Conservation (phyloP, 2,797 vertebrate species). For the Paramormyrops hopkinsi region DNA sequence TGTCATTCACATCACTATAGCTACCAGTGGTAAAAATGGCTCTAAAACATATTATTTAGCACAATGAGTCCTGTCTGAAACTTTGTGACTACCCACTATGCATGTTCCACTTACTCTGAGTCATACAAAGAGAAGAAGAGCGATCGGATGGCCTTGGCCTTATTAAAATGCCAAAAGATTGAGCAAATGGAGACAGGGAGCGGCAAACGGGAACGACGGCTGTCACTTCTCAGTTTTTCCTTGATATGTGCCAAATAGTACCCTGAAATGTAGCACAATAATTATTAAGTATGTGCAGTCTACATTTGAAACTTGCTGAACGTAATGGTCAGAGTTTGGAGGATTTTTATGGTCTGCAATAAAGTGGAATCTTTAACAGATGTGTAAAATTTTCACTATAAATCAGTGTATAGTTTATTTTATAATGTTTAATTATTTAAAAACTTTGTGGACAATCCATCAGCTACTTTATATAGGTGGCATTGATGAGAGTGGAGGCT, state of each 20-base stretch:
- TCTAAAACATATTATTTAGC: background rate
- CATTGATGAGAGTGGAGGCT: background rate
- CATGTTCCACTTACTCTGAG: background rate
- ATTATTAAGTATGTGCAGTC: background rate
- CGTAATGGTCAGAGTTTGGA: background rate
- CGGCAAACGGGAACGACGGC: background rate
- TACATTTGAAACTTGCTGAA: background rate
- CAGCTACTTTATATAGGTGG: background rate
- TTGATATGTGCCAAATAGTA: constrained; percentile 10
- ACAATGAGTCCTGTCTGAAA: background rate
- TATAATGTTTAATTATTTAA: background rate
- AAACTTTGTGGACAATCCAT: background rate
- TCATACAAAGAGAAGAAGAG: background rate
- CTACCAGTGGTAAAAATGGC: background rate
- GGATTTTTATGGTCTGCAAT: background rate
- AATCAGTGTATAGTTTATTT: background rate
- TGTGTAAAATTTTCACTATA: background rate
- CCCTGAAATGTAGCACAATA: background rate
- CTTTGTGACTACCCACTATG: background rate
- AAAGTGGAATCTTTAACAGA: background rate
- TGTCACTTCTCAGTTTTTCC: background rate
- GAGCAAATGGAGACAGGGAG: background rate
- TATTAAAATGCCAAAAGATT: background rate
- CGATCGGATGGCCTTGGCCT: background rate
- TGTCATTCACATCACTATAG: background rate